Evolutionary conservation across 92 coral and sea anemone species (phyloP).

Genomic region (Palythoa caribaeorum): DNA sequence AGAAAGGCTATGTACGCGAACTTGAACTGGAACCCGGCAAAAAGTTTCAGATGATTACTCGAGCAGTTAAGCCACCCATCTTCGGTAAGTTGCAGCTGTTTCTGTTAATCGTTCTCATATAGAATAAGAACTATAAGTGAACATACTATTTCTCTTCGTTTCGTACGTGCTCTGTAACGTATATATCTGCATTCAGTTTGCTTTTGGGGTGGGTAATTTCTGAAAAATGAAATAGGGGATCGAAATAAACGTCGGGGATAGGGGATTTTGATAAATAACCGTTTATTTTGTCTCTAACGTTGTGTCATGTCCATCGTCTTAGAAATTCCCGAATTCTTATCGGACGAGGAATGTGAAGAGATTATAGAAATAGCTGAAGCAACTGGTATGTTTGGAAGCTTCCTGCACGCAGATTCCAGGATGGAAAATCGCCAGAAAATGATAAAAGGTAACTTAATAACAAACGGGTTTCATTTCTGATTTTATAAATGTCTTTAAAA

Average conservation of each 20-base stretch:
- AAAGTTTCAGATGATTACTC: constrained; percentile 76
- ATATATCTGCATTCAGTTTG: background rate
- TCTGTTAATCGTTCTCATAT: too few species aligned
- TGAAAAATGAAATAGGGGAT: too few species aligned
- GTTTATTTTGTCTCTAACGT: background rate
- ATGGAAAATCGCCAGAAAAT: constrained; percentile 61
- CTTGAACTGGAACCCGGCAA: constrained; percentile 81
- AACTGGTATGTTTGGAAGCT: constrained; percentile 80
- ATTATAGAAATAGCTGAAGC: constrained; percentile 74
- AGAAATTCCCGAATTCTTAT: constrained; percentile 90
- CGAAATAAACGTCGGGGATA: too few species aligned
- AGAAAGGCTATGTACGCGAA: constrained; percentile 84
- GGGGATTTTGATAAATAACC: too few species aligned
- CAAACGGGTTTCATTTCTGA: too few species aligned
- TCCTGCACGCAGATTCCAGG: constrained; percentile 67
- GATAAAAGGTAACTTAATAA: constrained; percentile 63
- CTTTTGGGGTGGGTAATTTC: too few species aligned
- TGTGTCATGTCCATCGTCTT: background rate
- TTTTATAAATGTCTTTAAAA: background rate
- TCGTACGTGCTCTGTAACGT: background rate
- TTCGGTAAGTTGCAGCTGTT: constrained; percentile 69
- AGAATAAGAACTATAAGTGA: too few species aligned
- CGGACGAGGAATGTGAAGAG: constrained; percentile 84
- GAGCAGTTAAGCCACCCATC: constrained; percentile 84
- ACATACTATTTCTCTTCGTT: background rate